These are phyloP conservation scores for Connochaetes taurinus DNA, from an alignment of 2,113 vertebrate species.

Conservation along the genomic window DNA sequence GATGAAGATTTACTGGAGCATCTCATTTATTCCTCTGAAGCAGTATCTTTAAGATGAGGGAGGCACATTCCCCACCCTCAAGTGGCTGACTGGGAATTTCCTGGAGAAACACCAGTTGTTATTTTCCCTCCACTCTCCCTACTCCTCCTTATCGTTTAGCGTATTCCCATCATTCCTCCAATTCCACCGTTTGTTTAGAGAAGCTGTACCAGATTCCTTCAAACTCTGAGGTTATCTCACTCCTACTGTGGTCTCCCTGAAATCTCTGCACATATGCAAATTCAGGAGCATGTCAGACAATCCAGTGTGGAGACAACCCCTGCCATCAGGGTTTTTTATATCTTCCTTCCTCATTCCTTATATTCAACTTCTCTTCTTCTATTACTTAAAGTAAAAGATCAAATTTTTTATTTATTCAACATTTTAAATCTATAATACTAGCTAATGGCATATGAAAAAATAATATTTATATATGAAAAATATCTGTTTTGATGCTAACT, in stretches of 20 bases:
- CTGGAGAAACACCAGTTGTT: background rate
- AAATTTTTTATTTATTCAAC: background rate
- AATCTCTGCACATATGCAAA: background rate
- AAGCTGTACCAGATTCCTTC: background rate
- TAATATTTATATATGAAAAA: background rate
- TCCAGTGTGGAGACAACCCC: background rate
- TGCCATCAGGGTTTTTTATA: background rate
- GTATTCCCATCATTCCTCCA: background rate
- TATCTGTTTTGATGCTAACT: background rate
- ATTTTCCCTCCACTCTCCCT: background rate
- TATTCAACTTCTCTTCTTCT: background rate
- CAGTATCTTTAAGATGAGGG: background rate
- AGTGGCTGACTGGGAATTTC: background rate
- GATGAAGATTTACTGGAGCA: background rate
- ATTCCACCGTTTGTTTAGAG: background rate
- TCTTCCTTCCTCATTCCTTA: background rate
- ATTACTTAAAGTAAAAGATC: background rate
- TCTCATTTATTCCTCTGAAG: background rate
- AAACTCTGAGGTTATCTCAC: background rate
- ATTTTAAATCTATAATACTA: background rate
- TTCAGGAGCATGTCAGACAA: background rate
- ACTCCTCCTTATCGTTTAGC: background rate
- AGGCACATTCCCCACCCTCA: fast-evolving
- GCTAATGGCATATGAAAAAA: background rate
- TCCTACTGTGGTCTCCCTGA: background rate